phyloP scores from a whole-genome alignment of 2,888 invertebrate species.

The Aphelenchoides bicaudatus region DNA sequence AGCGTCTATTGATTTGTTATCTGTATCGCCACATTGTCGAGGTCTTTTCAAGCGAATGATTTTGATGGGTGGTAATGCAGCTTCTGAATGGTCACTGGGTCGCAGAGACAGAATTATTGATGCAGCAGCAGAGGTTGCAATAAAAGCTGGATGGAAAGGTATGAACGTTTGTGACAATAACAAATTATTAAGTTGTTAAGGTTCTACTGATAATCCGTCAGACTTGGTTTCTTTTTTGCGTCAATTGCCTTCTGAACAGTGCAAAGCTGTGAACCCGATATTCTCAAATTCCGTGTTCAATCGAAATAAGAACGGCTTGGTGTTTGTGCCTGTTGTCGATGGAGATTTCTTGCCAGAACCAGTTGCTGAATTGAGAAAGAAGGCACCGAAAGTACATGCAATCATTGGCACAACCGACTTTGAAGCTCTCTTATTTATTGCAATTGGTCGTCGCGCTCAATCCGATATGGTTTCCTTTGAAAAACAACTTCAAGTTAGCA shows the following conservation, averaged over 20 bases:
- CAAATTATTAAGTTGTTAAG: slow-evolving; percentile 18
- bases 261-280: slow-evolving; percentile 27
- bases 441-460: slow-evolving; percentile 31
- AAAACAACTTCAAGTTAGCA: slow-evolving; percentile 43
- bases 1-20: slow-evolving; percentile 33
- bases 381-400: slow-evolving; percentile 24
- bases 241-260: slow-evolving; percentile 22
- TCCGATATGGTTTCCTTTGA: slow-evolving; percentile 45
- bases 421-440: slow-evolving; percentile 37
- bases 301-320: slow-evolving; percentile 31
- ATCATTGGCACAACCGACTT: slow-evolving; percentile 38
- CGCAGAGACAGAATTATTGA: slow-evolving; percentile 19
- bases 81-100: slow-evolving; percentile 33
- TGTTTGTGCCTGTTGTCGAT: slow-evolving; percentile 34
- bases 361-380: slow-evolving; percentile 27
- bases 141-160: slow-evolving; percentile 28
- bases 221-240: slow-evolving; percentile 29
- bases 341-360: slow-evolving; percentile 36
- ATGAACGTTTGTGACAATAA: neutral
- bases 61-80: slow-evolving; percentile 35
- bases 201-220: slow-evolving; percentile 10
- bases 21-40: slow-evolving; percentile 31
- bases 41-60: slow-evolving; percentile 33
- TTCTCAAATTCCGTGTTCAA: slow-evolving; percentile 32
- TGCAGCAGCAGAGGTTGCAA: slow-evolving; percentile 27